Base-by-base conservation (phyloP, 2,797 vertebrate genomes). In the Ctenochaetus hawaiiensis region DNA sequence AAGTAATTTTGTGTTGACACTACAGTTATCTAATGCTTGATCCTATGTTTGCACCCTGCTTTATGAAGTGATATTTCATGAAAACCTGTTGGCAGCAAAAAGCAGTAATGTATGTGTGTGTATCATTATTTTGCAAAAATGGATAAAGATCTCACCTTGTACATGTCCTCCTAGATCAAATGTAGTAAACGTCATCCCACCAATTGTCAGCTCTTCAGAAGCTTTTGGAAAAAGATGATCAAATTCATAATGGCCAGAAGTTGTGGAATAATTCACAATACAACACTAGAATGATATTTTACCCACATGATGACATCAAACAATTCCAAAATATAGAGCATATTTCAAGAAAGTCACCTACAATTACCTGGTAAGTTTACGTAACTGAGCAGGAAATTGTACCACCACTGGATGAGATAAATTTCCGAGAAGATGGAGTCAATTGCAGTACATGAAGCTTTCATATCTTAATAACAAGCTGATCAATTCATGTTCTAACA, bases 151-250 rank as follows among this genome's bases (percentile, higher is more conserved):
- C 93, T 92, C 93, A 99, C 98, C 98, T 96, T 99, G 98, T 81
- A 95, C 91, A 53, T 99, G 97, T 83, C 98, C 98, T 80, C 98
- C 98, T 75, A 99, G 93, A 91, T 99, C 98, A 68, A 99, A 99
- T 43, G 98, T 99, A 72, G 97, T 99, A 90, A 99, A 99, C 52
- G 97, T 99, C 97, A 99, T 98, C 41, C 97, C 98, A 86, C 96
- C 97, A 67, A 99, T 99, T 1, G 98, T 97, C 93, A 99, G 88
- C 95, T 99, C 98, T 92, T 99, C 98, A 52, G 98, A 98, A 39
- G 98, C 98, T 30, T 99, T 85, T 56, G 10, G 82, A 88, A 41
- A 72, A 75, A 67, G 64, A 30, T 70, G 77, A 56, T 8, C n/a
- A 18, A 23, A 49, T n/a, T 11, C 2, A 72, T 49, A 13, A 41